Evolutionary conservation across 2,797 vertebrate species (phyloP).

Genomic region (Sitta carolinensis): DNA sequence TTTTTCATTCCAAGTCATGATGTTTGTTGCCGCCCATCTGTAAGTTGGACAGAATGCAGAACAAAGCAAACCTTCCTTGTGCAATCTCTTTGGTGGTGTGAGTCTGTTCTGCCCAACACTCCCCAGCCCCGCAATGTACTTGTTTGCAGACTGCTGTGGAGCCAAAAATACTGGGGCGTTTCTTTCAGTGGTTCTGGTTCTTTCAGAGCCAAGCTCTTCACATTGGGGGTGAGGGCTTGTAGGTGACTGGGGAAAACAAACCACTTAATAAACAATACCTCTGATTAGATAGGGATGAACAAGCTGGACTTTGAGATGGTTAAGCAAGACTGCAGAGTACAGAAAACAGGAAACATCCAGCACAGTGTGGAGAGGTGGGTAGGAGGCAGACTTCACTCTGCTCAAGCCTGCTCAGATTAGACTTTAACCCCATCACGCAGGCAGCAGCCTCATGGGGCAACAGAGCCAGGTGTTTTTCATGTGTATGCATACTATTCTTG

Average conservation of each 20-base stretch:
- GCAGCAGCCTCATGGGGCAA: not conserved
- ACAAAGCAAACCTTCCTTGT: not conserved
- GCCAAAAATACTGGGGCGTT: not conserved
- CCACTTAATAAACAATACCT: conserved; percentile 37
- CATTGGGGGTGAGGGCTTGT: not conserved
- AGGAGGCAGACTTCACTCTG: not conserved
- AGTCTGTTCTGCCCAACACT: not conserved
- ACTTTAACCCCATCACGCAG: conserved; percentile 14
- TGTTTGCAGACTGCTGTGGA: not conserved
- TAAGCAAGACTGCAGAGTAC: conserved; percentile 67
- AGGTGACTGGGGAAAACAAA: conserved; percentile 35
- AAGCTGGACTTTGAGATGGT: conserved; percentile 74
- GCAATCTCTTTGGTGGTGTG: not conserved
- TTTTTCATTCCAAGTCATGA: not conserved
- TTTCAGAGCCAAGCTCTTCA: not conserved
- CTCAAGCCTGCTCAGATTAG: not conserved
- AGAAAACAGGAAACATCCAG: conserved; percentile 60
- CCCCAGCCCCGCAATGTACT: rapidly evolving
- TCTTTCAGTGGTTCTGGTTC: not conserved
- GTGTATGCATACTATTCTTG: not conserved
- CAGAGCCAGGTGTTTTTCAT: not conserved
- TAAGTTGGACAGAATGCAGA: not conserved
- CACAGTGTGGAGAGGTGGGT: not conserved
- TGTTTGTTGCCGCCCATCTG: not conserved
- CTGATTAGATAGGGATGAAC: conserved; percentile 73